phyloP scores from a whole-genome alignment of 2,113 vertebrate genomes.

The Nematolebias whitei region DNA sequence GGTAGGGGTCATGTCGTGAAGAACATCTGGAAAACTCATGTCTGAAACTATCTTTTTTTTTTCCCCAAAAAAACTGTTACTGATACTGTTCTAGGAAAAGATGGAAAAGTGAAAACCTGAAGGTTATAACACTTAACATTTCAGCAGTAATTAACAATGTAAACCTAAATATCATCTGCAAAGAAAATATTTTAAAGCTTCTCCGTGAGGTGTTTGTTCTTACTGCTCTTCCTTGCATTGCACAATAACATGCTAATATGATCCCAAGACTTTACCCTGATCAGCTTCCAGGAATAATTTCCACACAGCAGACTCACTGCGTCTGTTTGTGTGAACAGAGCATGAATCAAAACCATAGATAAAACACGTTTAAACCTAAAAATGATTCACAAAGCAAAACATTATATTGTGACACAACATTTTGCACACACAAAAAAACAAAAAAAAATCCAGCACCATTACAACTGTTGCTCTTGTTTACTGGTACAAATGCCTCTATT shows the following conservation, averaged over 20 bases:
- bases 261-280: conserved; percentile 25
- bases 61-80: conserved; percentile 25
- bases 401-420: conserved; percentile 20
- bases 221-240: conserved; percentile 19
- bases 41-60: conserved; percentile 47
- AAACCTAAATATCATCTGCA: conserved; percentile 1
- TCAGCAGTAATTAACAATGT: conserved; percentile 1
- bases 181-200: conserved; percentile 9
- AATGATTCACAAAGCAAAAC: conserved; percentile 29
- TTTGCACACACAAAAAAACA: conserved; percentile 15
- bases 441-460: too few species aligned
- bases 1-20: conserved; percentile 43
- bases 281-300: conserved; percentile 50
- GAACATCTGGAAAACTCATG: conserved; percentile 69
- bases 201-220: not conserved
- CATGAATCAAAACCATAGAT: conserved; percentile 22
- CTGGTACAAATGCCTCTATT: conserved; percentile 4
- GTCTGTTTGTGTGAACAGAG: conserved; percentile 25
- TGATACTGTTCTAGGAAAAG: conserved; percentile 27
- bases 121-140: not conserved
- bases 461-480: conserved; percentile 14
- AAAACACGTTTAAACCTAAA: conserved; percentile 22
- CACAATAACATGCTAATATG: conserved; percentile 25
- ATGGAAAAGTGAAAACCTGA: conserved; percentile 3
- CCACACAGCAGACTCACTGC: conserved; percentile 23